Evolutionary conservation across 2,113 vertebrate genomes (phyloP).

Genomic region (Vimba vimba): DNA sequence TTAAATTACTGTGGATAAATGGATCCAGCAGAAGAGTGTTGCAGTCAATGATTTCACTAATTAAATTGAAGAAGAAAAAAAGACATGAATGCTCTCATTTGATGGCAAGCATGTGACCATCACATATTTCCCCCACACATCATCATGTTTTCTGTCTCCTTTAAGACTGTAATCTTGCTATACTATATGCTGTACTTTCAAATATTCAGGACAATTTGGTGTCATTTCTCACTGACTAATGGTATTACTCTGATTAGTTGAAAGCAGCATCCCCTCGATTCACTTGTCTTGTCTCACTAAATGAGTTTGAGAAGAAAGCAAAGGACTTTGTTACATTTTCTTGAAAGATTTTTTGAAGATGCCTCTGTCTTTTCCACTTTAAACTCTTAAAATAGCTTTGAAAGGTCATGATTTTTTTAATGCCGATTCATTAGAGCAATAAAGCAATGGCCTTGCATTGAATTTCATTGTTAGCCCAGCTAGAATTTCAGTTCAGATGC

Average conservation of each 20-base stretch:
- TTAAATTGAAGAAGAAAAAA: conserved; percentile 39
- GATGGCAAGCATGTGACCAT: conserved; percentile 15
- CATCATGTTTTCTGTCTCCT: background rate
- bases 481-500: background rate
- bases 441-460: background rate
- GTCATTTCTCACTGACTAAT: conserved; percentile 4
- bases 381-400: conserved; percentile 3
- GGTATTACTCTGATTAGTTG: conserved; percentile 18
- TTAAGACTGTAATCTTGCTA: conserved; percentile 26
- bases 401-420: conserved; percentile 6
- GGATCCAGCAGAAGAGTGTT: conserved; percentile 40
- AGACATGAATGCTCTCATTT: conserved; percentile 12
- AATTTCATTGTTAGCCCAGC: conserved; percentile 9
- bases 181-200: conserved; percentile 16
- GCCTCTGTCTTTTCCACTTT: background rate
- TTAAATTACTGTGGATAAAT: conserved; percentile 46
- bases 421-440: conserved; percentile 2
- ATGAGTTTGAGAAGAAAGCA: background rate
- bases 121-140: background rate
- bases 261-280: background rate
- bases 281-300: conserved; percentile 13
- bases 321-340: background rate
- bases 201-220: conserved; percentile 8
- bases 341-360: background rate
- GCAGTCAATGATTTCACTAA: conserved; percentile 50